Evolutionary conservation across 2,113 vertebrate species (phyloP).

Genomic region (Callithrix jacchus): DNA sequence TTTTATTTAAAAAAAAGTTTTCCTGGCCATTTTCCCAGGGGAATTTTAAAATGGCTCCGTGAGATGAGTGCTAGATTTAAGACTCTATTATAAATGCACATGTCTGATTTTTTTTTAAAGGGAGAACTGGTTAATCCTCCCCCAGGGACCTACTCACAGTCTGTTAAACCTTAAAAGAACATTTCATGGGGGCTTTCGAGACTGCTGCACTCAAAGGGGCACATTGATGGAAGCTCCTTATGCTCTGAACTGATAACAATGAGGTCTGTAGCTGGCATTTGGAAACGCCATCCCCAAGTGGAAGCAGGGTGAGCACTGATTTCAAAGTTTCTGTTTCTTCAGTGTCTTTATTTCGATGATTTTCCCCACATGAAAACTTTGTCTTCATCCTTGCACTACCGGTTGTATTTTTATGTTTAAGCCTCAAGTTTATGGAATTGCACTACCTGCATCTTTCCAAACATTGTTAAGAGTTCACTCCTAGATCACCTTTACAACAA

Average conservation of each 20-base stretch:
- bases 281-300: neutral
- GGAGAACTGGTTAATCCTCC: neutral
- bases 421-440: neutral
- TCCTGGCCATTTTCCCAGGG: neutral
- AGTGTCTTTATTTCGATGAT: neutral
- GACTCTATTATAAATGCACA: neutral
- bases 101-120: neutral
- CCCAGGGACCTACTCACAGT: neutral
- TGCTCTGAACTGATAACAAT: neutral
- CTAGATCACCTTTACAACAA: neutral
- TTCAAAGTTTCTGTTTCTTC: neutral
- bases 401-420: neutral
- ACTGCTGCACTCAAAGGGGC: neutral
- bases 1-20: neutral
- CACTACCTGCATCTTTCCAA: neutral
- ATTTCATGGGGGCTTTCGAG: neutral
- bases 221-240: neutral
- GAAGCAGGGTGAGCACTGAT: neutral
- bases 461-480: neutral
- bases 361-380: neutral
- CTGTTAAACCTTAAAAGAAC: constrained; percentile 3
- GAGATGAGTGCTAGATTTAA: neutral
- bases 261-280: neutral
- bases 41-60: neutral
- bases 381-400: accelerated